These are phyloP conservation scores for Scophthalmus maximus DNA, from an alignment of 2,113 vertebrate species.

Conservation along the genomic window DNA sequence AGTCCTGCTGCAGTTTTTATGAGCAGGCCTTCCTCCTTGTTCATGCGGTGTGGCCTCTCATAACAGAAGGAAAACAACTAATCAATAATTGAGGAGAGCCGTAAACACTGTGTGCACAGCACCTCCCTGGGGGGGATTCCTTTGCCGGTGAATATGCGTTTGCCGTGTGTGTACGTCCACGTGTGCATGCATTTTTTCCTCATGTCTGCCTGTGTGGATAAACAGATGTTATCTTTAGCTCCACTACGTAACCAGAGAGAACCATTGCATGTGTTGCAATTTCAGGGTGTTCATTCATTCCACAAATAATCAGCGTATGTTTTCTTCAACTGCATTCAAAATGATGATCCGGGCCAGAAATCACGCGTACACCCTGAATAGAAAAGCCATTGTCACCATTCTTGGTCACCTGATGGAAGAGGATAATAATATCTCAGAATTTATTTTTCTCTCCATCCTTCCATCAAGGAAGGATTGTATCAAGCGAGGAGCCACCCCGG, in stretches of 20 bases:
- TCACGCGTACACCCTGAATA: background rate
- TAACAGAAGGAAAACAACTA: constrained; percentile 74
- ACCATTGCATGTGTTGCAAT: background rate
- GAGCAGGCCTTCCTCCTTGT: constrained; percentile 28
- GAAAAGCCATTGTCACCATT: background rate
- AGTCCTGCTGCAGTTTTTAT: constrained; percentile 14
- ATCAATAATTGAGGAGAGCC: constrained; percentile 76
- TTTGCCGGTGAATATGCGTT: constrained; percentile 43
- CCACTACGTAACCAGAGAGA: background rate
- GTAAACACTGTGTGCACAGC: constrained; percentile 72
- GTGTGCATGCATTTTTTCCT: background rate
- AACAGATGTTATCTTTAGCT: background rate
- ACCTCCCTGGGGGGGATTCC: constrained; percentile 51
- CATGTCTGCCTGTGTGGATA: background rate
- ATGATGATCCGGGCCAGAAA: constrained; percentile 10
- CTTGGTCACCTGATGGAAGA: constrained; percentile 39
- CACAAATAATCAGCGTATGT: no score
- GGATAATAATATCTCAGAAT: constrained; percentile 36
- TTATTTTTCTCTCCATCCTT: constrained; percentile 3
- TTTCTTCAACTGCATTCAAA: no score
- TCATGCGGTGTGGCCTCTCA: constrained; percentile 68
- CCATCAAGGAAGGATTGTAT: constrained; percentile 23
- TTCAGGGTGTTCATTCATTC: background rate
- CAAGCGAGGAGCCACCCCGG: background rate
- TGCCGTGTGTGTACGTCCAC: constrained; percentile 16